Conservation (phyloP, 2,797 vertebrate species). For the Siniperca obscura region DNA sequence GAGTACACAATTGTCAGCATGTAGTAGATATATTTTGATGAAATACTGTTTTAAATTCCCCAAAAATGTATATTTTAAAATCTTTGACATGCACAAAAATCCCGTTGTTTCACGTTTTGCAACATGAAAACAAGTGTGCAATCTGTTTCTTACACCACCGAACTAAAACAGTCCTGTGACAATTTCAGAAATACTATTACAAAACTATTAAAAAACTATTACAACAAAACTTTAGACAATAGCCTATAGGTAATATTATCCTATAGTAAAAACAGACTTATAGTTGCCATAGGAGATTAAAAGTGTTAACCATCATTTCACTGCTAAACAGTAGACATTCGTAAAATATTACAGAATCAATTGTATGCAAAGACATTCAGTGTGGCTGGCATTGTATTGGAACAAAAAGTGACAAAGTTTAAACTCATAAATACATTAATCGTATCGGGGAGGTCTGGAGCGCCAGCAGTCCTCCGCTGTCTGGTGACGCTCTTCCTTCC, state of each 20-base stretch:
- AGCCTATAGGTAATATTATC: too few relatives aligned
- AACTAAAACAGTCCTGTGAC: background rate
- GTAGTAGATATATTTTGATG: background rate
- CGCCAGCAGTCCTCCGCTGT: conserved; percentile 75
- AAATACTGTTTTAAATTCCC: background rate
- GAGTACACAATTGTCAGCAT: background rate
- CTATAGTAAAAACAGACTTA: background rate
- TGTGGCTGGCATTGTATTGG: background rate
- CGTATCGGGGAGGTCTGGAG: conserved; percentile 63
- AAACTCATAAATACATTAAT: conserved; percentile 53
- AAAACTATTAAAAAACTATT: background rate
- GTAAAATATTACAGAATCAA: too few relatives aligned
- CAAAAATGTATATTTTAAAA: background rate
- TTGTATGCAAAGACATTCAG: background rate
- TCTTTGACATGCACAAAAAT: background rate
- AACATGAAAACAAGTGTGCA: background rate
- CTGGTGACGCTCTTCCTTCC: conserved; percentile 88
- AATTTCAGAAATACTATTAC: background rate
- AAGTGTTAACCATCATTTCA: background rate
- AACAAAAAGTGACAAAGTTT: conserved; percentile 42
- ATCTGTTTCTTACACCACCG: background rate
- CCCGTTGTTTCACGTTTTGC: background rate
- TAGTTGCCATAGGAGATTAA: background rate
- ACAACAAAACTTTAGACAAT: background rate
- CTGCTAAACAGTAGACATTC: background rate